Conservation (phyloP, 2,888 invertebrate genomes). For the Minunthozetes semirufus region DNA sequence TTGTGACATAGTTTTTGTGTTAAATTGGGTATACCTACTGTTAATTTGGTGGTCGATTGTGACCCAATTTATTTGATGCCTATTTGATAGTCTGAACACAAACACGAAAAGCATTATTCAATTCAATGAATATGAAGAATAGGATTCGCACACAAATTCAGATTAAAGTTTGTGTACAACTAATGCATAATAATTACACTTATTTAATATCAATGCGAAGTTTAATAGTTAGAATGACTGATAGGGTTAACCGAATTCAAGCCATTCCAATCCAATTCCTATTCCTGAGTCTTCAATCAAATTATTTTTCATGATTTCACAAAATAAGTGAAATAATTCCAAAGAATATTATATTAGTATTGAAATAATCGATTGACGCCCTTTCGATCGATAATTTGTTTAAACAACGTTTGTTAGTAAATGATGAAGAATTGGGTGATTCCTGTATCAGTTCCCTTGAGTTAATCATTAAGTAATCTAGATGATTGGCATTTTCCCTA, state of each 20-base stretch:
- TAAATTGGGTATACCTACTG: background rate
- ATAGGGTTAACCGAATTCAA: background rate
- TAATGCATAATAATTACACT: background rate
- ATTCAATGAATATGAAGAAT: background rate
- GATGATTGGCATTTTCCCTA: too few species aligned
- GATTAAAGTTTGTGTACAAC: background rate
- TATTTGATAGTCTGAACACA: background rate
- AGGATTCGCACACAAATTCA: background rate
- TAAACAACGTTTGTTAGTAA: too few species aligned
- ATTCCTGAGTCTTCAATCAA: too few species aligned
- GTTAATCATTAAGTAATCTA: too few species aligned
- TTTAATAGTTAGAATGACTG: background rate
- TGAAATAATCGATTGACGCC: too few species aligned
- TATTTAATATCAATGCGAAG: background rate
- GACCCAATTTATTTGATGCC: background rate
- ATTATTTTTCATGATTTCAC: too few species aligned
- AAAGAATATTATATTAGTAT: too few species aligned
- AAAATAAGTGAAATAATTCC: too few species aligned
- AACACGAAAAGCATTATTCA: background rate
- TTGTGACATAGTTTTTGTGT: background rate
- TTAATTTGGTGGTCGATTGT: background rate
- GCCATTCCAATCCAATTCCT: too few species aligned
- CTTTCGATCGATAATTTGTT: too few species aligned
- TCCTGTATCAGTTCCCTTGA: too few species aligned
- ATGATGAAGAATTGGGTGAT: too few species aligned